These are phyloP conservation scores for Pterostichus madidus DNA, from an alignment of 2,888 invertebrate genomes.

Conservation along the genomic window DNA sequence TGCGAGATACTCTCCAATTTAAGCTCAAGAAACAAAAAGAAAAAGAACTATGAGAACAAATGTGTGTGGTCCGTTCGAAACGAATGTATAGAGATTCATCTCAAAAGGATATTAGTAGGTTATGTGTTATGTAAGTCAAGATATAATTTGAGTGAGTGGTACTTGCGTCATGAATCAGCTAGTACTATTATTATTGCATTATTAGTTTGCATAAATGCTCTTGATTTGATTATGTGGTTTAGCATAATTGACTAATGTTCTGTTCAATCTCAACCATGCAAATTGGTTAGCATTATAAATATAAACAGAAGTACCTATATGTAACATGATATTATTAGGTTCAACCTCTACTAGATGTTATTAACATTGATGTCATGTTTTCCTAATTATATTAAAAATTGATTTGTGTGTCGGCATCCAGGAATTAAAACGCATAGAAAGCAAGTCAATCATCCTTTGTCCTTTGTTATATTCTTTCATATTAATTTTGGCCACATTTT, in stretches of 20 bases:
- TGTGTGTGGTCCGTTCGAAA: constrained; percentile 21
- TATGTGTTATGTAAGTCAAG: constrained; percentile 3
- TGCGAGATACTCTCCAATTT: not conserved
- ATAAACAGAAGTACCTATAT: too few relatives aligned
- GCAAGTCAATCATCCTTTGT: too few relatives aligned
- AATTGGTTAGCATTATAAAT: not conserved
- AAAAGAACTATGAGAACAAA: not conserved
- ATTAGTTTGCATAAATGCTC: constrained; percentile 49
- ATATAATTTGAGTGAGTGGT: constrained; percentile 11
- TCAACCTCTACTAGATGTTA: too few relatives aligned
- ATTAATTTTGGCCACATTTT: too few relatives aligned
- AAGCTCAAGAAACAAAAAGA: not conserved
- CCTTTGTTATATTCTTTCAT: too few relatives aligned
- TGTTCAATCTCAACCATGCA: constrained; percentile 25
- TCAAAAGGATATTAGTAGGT: constrained; percentile 9
- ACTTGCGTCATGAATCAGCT: constrained; percentile 37
- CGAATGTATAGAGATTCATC: constrained; percentile 3
- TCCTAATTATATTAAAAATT: too few relatives aligned
- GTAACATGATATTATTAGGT: too few relatives aligned
- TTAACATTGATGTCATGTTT: too few relatives aligned
- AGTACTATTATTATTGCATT: constrained; percentile 33
- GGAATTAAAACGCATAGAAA: too few relatives aligned
- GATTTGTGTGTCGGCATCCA: too few relatives aligned
- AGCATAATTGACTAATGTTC: constrained; percentile 42
- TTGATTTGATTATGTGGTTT: constrained; percentile 35